phyloP scores from a whole-genome alignment of 2,113 vertebrate species.

The Xenus cinereus region DNA sequence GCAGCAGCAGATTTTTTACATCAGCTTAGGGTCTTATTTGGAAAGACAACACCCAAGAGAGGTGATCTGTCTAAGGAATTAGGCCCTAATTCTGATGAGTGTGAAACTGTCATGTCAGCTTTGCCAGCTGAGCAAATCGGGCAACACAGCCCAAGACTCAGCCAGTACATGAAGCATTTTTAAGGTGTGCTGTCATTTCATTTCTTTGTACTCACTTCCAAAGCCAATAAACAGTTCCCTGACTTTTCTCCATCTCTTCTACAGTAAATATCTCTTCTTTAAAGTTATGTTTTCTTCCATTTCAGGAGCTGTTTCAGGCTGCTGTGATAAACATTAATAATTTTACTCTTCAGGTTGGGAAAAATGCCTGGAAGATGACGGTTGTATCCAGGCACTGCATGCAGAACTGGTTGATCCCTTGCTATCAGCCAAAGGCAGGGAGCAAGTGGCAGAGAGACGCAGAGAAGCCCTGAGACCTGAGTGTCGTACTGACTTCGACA shows the following conservation, averaged over 20 bases:
- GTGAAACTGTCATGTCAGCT: conserved; percentile 39
- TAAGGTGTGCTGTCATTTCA: background rate
- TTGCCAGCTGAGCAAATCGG: conserved; percentile 12
- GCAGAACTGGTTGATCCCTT: background rate
- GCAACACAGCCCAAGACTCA: background rate
- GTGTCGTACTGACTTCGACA: accelerated
- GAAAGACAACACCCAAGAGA: conserved; percentile 1
- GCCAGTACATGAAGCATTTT: background rate
- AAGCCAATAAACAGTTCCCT: background rate
- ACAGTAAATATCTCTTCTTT: background rate
- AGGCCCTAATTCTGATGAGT: background rate
- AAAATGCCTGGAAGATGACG: background rate
- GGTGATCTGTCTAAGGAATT: conserved; percentile 15
- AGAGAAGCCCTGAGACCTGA: background rate
- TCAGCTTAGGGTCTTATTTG: background rate
- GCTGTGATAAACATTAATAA: background rate
- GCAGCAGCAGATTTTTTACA: background rate
- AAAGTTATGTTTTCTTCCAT: background rate
- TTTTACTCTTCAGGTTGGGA: background rate
- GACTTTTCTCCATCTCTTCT: background rate
- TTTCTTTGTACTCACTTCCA: background rate
- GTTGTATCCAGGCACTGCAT: background rate
- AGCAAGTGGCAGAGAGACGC: background rate
- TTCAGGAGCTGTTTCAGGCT: background rate
- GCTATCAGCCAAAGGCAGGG: background rate